These are phyloP conservation scores for Anolis carolinensis DNA, from an alignment of 2,113 vertebrate genomes.

Conservation along the genomic window DNA sequence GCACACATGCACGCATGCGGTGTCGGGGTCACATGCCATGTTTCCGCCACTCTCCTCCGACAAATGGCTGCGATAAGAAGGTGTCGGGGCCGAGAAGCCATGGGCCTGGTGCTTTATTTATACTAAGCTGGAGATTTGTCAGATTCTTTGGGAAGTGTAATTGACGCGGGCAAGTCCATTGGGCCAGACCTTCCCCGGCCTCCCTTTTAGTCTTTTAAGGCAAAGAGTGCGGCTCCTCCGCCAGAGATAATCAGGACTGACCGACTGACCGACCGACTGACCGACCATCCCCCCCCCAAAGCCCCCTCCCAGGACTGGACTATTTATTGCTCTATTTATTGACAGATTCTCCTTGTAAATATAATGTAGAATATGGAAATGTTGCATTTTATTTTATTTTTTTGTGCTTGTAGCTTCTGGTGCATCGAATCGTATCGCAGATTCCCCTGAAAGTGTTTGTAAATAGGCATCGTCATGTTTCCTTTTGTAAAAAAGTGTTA, in stretches of 20 bases:
- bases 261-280: no score
- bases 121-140: conserved; percentile 69
- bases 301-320: conserved; percentile 16
- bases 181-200: conserved; percentile 35
- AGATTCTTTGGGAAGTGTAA: conserved; percentile 73
- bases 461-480: conserved; percentile 1
- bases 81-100: conserved; percentile 85
- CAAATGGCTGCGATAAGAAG: conserved; percentile 84
- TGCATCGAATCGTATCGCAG: background rate
- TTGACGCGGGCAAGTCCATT: conserved; percentile 57
- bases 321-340: conserved; percentile 87
- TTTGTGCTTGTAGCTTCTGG: conserved; percentile 72
- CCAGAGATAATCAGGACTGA: conserved; percentile 65
- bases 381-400: conserved; percentile 83
- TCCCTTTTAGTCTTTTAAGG: conserved; percentile 62
- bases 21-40: conserved; percentile 73
- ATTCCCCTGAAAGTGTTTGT: background rate
- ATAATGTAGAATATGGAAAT: conserved; percentile 82
- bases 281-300: no score
- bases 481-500: background rate
- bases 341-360: conserved; percentile 75
- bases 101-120: conserved; percentile 74
- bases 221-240: conserved; percentile 56
- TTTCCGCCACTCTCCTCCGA: conserved; percentile 68
- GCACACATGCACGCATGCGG: no score